Conservation (phyloP, 2,888 invertebrate species). For the Nephrotoma flavescens region DNA sequence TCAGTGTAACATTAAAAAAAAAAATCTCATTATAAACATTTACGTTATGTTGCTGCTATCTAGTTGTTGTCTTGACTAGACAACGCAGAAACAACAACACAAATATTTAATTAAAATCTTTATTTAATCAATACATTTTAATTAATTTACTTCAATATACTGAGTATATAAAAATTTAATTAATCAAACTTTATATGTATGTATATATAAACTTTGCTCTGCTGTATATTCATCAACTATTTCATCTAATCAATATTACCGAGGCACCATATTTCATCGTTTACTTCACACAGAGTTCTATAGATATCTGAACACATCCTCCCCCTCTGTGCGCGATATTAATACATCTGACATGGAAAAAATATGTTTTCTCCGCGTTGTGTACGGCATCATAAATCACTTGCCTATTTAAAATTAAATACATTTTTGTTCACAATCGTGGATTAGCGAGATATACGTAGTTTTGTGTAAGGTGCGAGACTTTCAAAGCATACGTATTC, state of each 20-base stretch:
- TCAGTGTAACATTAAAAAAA: not conserved
- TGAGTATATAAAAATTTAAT: not conserved
- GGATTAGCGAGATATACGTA: not conserved
- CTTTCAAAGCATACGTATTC: not conserved
- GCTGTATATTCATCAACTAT: not conserved
- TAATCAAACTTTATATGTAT: not conserved
- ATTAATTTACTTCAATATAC: not conserved
- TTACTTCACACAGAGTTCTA: not conserved
- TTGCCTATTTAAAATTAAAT: not conserved
- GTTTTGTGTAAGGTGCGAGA: not conserved
- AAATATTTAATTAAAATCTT: not conserved
- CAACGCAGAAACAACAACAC: not conserved
- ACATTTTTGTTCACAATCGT: not conserved
- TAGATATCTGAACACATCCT: not conserved
- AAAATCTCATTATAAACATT: not conserved
- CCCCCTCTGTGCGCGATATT: not conserved
- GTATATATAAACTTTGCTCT: not conserved
- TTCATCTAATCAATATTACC: not conserved
- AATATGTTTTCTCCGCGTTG: not conserved
- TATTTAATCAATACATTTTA: not conserved
- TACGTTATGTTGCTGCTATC: not conserved
- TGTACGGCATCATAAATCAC: not conserved
- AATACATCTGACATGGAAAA: not conserved
- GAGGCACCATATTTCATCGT: not conserved
- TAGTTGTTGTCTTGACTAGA: not conserved